These are phyloP conservation scores for Aplodontia rufa DNA, from an alignment of 2,113 vertebrate species.

Conservation along the genomic window DNA sequence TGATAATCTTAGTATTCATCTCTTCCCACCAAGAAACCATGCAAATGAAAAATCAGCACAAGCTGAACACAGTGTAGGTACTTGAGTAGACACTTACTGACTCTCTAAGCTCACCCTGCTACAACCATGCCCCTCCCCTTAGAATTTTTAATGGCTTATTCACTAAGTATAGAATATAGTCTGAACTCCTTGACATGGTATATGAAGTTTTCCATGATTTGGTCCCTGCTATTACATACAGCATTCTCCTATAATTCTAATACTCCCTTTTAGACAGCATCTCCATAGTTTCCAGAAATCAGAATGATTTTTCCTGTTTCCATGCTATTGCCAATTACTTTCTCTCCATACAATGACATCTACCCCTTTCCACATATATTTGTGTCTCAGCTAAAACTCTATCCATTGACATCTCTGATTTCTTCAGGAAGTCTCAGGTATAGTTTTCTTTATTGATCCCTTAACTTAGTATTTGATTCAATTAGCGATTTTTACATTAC, in stretches of 20 bases:
- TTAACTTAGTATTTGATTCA: not conserved
- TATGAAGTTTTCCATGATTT: not conserved
- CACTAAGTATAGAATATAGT: not conserved
- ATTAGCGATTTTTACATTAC: not conserved
- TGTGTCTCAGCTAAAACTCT: not conserved
- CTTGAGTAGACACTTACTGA: not conserved
- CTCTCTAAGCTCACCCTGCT: no score
- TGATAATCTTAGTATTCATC: not conserved
- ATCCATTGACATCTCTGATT: not conserved
- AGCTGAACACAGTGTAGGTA: not conserved
- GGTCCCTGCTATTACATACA: not conserved
- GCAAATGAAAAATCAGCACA: not conserved
- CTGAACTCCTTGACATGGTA: not conserved
- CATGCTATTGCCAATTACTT: not conserved
- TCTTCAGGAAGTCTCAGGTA: not conserved
- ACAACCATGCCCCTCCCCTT: not conserved
- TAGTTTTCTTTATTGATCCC: not conserved
- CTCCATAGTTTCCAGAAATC: not conserved
- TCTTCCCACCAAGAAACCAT: not conserved
- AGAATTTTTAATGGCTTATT: not conserved
- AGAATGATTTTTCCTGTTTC: not conserved
- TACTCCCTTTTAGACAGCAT: not conserved
- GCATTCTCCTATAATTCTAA: not conserved
- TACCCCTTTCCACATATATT: not conserved
- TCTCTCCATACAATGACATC: not conserved